Base-by-base conservation (phyloP, 2,888 invertebrate genomes). In the Polydrusus tereticollis region DNA sequence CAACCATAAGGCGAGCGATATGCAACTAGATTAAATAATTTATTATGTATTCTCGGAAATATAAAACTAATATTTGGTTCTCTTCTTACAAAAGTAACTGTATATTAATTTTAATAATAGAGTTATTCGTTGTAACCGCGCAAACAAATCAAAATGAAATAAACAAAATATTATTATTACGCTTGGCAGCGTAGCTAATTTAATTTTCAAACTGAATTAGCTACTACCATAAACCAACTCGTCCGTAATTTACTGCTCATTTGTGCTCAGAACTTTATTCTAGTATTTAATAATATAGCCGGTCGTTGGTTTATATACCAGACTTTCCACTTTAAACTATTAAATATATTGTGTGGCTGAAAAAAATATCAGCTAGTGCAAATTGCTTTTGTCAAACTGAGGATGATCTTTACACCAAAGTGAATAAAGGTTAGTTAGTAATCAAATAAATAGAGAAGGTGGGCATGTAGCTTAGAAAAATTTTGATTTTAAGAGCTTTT, bases 221-320 rank as follows among this genome's bases (percentile, higher is more conserved):
- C 68, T 36, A 21, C 38, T 20, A 41, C 52, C 50, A 60, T 69
- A 57, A 69, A 62, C 29, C 55, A 69, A 69, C 69, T 69, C 69
- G 63, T 47, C 60, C 41, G 60, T 68, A 68, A 68, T 68, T 68
- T 60, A 68, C 68, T 68, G 60, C 68, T 68, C 60, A 68, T 68
- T 60, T 68, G 50, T 68, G 68, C 52, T 60, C 60, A 36, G 60
- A 60, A 68, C 68, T 68, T 68, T 68, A 55, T 68, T 68, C n/a
- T 18, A 36, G 52, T 60, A 68, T 68, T 62, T 68, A 68, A 68
- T 68, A 60, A 60, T 38, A 29, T 29, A 55, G 45, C 12, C 12
- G 45, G 20, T 10, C 20, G 45, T 47, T 47, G 2, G 8, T 47
- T 10, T 47, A n/a, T n/a, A n/a, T n/a, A n/a, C 20, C 16, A 21